Base-by-base conservation (phyloP, 2,113 vertebrate species). In the Nipponia nippon region DNA sequence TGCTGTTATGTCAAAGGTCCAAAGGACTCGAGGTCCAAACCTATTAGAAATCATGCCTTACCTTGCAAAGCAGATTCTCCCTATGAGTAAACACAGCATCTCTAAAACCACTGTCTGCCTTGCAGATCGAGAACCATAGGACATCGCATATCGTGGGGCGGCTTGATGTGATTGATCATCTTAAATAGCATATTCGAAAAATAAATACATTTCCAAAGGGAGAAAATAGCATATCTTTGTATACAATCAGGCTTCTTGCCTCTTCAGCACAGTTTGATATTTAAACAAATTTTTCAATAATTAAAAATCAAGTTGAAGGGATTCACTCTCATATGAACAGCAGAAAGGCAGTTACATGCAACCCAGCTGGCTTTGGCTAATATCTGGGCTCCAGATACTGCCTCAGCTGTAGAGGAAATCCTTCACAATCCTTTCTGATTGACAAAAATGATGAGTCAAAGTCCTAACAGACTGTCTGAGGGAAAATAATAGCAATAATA, bases 351-450 rank as follows among this genome's bases (percentile, higher is more conserved):
- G 78, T 69, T 69, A 49, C 40, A 67, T 2, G 5, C 46, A 70
- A 12, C 71, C 67, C 91, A 76, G 73, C 76, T 95, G 86, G 53
- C 12, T 66, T 26, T 19, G 15, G 63, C 56, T 93, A 34, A 17
- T 61, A 49, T 69, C 78, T 93, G 84, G 56, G 29, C 73, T 91
- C 55, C 73, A 63, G 47, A 53, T 53, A 47, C 55, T 87, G 71
- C 36, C 62, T 91, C 94, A 93, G 89, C 72, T 89, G 93, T 55
- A 71, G 52, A 87, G 84, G 44, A 96, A 95, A 95, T 91, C 90
- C 82, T 93, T 61, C 87, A 71, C 78, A 91, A 83, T 82, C 78
- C 73, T 53, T 70, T 73, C 89, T 89, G 93, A 78, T 47, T 81
- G 87, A 86, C 76, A 72, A 69, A 97, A 85, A 47, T 0, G 1